Evolutionary conservation across 2,888 invertebrate genomes (phyloP).

Genomic region (Pteria penguin): DNA sequence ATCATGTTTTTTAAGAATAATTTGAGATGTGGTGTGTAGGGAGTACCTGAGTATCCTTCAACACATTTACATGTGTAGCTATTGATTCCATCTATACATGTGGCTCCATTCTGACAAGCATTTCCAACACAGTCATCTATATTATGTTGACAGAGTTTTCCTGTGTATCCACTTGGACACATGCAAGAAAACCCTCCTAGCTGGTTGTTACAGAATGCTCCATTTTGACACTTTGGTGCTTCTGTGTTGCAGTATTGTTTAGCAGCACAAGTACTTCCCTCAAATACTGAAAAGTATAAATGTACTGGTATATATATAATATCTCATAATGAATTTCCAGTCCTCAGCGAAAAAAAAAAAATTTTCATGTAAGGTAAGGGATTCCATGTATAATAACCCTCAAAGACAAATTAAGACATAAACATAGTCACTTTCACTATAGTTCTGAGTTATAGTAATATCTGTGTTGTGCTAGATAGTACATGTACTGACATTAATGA

Average conservation of each 20-base stretch:
- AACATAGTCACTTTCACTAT: no score
- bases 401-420: no score
- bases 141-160: slow-evolving; percentile 62
- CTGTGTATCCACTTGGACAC: slow-evolving; percentile 61
- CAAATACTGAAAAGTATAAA: slow-evolving; percentile 58
- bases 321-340: no score
- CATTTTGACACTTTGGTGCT: slow-evolving; percentile 53
- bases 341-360: no score
- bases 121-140: slow-evolving; percentile 81
- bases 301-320: no score
- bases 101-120: slow-evolving; percentile 45
- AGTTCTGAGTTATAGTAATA: no score
- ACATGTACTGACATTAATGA: no score
- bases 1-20: no score
- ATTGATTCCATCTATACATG: slow-evolving; percentile 83
- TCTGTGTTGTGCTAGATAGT: no score
- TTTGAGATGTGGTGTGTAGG: neutral
- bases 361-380: no score
- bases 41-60: slow-evolving; percentile 89
- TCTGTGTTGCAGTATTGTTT: slow-evolving; percentile 49
- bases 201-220: slow-evolving; percentile 39
- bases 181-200: slow-evolving; percentile 51
- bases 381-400: no score
- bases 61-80: no score
- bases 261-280: slow-evolving; percentile 38